Conservation (phyloP, 2,888 invertebrate genomes). For the Charanyca ferruginea region DNA sequence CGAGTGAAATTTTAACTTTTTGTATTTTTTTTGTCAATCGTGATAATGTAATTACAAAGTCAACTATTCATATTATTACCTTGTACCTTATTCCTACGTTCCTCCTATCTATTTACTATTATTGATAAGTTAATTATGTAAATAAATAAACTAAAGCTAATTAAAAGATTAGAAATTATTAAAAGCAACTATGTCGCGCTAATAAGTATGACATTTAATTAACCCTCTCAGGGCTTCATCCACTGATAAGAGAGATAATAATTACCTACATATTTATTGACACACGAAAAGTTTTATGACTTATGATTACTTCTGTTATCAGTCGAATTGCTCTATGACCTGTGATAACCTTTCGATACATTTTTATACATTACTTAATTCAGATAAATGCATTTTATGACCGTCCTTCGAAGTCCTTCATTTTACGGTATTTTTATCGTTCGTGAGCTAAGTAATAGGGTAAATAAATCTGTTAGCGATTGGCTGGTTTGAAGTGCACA, state of each 20-base stretch:
- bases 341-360: conserved; percentile 50
- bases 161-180: conserved; percentile 17
- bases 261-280: conserved; percentile 30
- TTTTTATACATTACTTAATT: conserved; percentile 47
- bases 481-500: conserved; percentile 17
- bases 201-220: conserved; percentile 52
- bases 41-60: too few relatives aligned
- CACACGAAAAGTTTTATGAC: conserved; percentile 37
- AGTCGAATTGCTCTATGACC: conserved; percentile 29
- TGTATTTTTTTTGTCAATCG: too few relatives aligned
- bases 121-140: too few relatives aligned
- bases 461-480: conserved; percentile 14
- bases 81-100: too few relatives aligned
- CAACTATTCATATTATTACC: too few relatives aligned
- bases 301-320: conserved; percentile 32
- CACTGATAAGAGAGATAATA: conserved; percentile 30
- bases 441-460: conserved; percentile 3
- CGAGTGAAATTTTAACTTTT: too few relatives aligned
- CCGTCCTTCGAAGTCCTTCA: conserved; percentile 38
- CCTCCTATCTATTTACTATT: too few relatives aligned
- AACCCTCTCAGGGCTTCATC: conserved; percentile 41
- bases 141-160: conserved; percentile 13
- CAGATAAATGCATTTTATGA: conserved; percentile 45
- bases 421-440: not conserved
- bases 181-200: not conserved